A percentile compares a stretch with the other conserved stretches of the same genome.
Evolutionary conservation across 2,888 invertebrate species (phyloP).

Genomic region (Luperina testacea): DNA sequence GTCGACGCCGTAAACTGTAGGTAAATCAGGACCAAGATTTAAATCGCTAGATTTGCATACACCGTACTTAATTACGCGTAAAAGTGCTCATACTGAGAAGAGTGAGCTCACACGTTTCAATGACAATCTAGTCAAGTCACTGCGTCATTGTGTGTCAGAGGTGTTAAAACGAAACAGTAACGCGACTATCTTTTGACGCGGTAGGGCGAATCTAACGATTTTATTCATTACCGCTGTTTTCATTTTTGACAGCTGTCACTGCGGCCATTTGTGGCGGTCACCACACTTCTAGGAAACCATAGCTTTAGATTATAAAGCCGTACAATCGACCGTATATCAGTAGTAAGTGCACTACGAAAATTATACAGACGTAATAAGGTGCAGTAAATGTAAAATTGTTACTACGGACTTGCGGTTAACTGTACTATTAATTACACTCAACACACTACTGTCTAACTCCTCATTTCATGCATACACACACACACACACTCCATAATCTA

Average conservation of each 20-base stretch:
- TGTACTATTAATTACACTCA: constrained; percentile 15
- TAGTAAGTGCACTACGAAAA: constrained; percentile 2
- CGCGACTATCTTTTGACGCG: neutral
- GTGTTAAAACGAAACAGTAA: neutral
- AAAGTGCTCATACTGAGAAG: neutral
- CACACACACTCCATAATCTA: constrained; percentile 18
- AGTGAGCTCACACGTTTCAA: neutral
- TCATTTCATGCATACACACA: constrained; percentile 46
- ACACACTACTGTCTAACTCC: neutral
- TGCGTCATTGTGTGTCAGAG: neutral
- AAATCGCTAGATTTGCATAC: neutral
- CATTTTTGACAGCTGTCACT: neutral
- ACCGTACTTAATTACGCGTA: neutral
- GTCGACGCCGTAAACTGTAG: neutral
- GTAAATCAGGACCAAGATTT: neutral
- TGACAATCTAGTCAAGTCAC: neutral
- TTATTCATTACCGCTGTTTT: neutral
- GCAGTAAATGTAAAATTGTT: neutral
- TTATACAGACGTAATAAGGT: neutral
- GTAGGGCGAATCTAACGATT: neutral
- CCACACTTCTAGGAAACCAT: neutral
- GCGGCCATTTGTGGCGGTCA: neutral
- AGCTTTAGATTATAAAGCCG: constrained; percentile 4
- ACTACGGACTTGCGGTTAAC: neutral
- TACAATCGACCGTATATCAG: constrained; percentile 10